Evolutionary conservation across 2,888 invertebrate species (phyloP).

Genomic region (Ptilodon capucinus): DNA sequence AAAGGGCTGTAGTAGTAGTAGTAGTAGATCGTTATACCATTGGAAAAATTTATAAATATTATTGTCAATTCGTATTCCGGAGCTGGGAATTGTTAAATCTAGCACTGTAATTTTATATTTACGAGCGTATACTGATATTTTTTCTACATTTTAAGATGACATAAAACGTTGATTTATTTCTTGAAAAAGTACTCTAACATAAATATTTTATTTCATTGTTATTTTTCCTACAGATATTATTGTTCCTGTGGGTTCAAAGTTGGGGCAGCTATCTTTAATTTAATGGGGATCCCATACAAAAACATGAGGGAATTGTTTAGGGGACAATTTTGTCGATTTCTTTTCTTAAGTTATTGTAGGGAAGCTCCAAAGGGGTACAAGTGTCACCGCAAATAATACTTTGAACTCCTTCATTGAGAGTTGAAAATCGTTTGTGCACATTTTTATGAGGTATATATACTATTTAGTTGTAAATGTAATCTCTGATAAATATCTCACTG

Average conservation of each 20-base stretch:
- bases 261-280: slow-evolving; percentile 45
- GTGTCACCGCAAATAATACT: slow-evolving; percentile 5
- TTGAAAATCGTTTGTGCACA: slow-evolving; percentile 4
- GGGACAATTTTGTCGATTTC: slow-evolving; percentile 43
- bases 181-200: neutral
- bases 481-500: slow-evolving; percentile 31
- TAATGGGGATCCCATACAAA: slow-evolving; percentile 44
- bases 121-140: neutral
- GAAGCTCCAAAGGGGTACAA: slow-evolving; percentile 12
- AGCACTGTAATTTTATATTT: no score
- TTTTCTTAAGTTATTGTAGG: slow-evolving; percentile 27
- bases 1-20: no score
- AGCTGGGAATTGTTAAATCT: no score
- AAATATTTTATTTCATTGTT: slow-evolving; percentile 28
- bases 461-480: slow-evolving; percentile 37
- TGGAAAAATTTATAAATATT: no score
- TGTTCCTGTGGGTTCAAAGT: slow-evolving; percentile 45
- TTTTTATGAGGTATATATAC: slow-evolving; percentile 29
- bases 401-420: neutral
- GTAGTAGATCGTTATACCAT: no score
- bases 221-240: slow-evolving; percentile 49
- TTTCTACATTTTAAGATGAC: neutral
- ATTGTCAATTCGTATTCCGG: no score
- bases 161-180: neutral
- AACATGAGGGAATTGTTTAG: slow-evolving; percentile 44